These are phyloP conservation scores for Artibeus jamaicensis DNA, from an alignment of 2,797 vertebrate genomes.

Conservation along the genomic window DNA sequence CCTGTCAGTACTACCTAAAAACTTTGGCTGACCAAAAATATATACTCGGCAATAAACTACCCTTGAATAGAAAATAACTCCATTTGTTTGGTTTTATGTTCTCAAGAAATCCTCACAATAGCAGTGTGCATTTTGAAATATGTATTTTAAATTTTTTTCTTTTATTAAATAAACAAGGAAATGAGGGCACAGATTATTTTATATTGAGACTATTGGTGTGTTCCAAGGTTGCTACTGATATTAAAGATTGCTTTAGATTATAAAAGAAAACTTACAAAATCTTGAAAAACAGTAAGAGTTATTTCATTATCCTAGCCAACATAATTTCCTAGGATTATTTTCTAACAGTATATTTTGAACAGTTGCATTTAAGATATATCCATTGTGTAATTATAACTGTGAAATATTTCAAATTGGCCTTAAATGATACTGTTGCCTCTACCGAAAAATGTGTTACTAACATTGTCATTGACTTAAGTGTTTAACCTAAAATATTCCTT, in stretches of 20 bases:
- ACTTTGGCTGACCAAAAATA: background rate
- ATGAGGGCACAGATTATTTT: background rate
- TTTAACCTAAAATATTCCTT: background rate
- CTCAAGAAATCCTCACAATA: background rate
- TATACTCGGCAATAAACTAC: background rate
- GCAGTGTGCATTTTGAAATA: background rate
- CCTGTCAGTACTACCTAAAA: background rate
- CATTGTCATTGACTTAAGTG: background rate
- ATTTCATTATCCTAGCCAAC: background rate
- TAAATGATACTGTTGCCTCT: background rate
- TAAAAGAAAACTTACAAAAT: background rate
- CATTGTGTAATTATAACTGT: background rate
- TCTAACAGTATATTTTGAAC: background rate
- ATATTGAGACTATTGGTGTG: background rate
- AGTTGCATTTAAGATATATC: background rate
- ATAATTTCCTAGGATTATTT: background rate
- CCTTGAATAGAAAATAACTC: background rate
- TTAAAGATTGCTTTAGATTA: background rate
- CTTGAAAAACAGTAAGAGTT: background rate
- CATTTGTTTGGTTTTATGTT: background rate
- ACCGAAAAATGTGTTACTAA: background rate
- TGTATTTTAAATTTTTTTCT: background rate
- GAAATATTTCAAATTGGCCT: background rate
- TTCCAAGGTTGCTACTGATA: background rate
- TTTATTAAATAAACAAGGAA: background rate